These are phyloP conservation scores for Myopa testacea DNA, from an alignment of 2,888 invertebrate genomes.

Conservation along the genomic window DNA sequence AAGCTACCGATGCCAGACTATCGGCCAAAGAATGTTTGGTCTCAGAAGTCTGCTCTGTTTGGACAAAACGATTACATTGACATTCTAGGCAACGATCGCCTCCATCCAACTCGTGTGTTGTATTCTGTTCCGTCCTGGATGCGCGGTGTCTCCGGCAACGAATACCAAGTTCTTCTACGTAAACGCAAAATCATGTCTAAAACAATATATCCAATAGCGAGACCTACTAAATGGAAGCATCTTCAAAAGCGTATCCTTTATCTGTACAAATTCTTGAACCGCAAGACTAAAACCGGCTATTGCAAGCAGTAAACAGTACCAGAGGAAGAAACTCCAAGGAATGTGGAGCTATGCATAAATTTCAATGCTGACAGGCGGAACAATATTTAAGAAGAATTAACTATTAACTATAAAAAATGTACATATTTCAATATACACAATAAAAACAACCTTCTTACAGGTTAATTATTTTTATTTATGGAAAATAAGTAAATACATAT, in stretches of 20 bases:
- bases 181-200: slow-evolving; percentile 76
- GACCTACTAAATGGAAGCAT: slow-evolving; percentile 84
- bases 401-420: too few relatives aligned
- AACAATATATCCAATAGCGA: slow-evolving; percentile 72
- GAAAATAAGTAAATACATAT: too few relatives aligned
- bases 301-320: slow-evolving; percentile 57
- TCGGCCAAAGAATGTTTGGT: slow-evolving; percentile 81
- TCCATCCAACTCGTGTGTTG: slow-evolving; percentile 86
- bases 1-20: slow-evolving; percentile 77
- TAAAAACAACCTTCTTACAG: too few relatives aligned
- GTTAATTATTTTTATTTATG: too few relatives aligned
- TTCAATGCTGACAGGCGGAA: too few relatives aligned
- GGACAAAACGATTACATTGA: slow-evolving; percentile 99
- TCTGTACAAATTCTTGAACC: slow-evolving; percentile 82
- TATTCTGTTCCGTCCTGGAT: slow-evolving; percentile 92
- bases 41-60: slow-evolving; percentile 81
- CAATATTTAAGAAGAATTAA: too few relatives aligned
- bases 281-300: slow-evolving; percentile 80
- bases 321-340: background rate
- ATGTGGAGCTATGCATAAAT: too few relatives aligned
- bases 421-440: too few relatives aligned
- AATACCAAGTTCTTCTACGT: slow-evolving; percentile 78
- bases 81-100: slow-evolving; percentile 85
- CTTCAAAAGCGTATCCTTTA: slow-evolving; percentile 79
- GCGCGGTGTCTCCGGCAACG: slow-evolving; percentile 87